Evolutionary conservation across 2,888 invertebrate species (phyloP), one percentile per base, ranked within the genome.

Genomic region (Tipula helvola): DNA sequence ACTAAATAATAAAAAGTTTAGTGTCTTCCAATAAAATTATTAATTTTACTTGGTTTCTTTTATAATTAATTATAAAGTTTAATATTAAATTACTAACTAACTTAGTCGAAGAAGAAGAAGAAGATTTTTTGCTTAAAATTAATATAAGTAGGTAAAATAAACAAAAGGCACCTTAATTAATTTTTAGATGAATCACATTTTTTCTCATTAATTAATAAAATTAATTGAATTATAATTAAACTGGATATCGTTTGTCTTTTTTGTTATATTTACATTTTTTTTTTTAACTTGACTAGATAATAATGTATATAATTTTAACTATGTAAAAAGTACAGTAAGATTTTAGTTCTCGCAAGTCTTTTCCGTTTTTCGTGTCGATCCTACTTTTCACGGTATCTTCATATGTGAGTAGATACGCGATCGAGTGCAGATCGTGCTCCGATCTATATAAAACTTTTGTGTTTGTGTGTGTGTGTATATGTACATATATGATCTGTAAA

Each of bases 211-310:
- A 71, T 71, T 71, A 71, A 71, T 71, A 16, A 28, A 71, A 71
- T 71, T 71, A 71, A 71, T 71, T 71, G 28, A 71, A 18, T 71
- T 71, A 28, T 28, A 71, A 71, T 28, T 71, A 36, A 84, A 84
- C 84, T 84, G 84, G 84, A 84, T 84, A 39, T 39, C 84, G 84
- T 84, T 84, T 84, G 84, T 84, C 84, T 84, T 84, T 84, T 39
- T 84, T 84, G 28, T 28, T 28, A 71, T 71, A 84, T 84, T 84
- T 84, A 84, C 84, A 84, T 39, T n/a, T 39, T 39, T 84, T 84
- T 84, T 84, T 84, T 36, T 84, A 39, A 39, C 39, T 84, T 84
- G 84, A 84, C 84, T 84, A 84, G 84, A 84, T 39, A 83, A 28
- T 71, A 71, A 39, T 7, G 16, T 16, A 57, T n/a, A 57, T 57